Percentiles rank a stretch among this genome's conserved stretches.
Evolutionary conservation across 2,113 vertebrate genomes (phyloP).

Genomic region (Irena cyanogastra): DNA sequence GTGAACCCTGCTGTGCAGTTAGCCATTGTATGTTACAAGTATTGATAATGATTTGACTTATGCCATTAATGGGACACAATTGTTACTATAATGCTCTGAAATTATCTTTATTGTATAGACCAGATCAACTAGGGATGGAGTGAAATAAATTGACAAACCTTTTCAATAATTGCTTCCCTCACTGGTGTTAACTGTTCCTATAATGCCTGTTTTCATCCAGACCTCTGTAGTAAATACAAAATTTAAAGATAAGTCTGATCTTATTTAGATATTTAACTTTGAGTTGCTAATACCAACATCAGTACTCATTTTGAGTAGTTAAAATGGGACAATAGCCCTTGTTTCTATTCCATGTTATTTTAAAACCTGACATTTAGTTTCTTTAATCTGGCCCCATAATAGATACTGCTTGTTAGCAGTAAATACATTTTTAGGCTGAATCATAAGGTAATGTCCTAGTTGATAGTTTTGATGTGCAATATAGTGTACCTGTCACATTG

Average conservation of each 20-base stretch:
- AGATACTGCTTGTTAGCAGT: background rate
- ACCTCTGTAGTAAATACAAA: background rate
- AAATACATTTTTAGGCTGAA: background rate
- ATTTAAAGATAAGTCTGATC: background rate
- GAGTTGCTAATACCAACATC: background rate
- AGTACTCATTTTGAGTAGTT: background rate
- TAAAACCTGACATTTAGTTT: background rate
- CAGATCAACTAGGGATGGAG: background rate
- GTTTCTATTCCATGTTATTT: fast-evolving
- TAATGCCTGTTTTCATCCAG: background rate
- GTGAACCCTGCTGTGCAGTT: background rate
- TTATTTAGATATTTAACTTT: background rate
- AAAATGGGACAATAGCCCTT: background rate
- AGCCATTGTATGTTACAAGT: background rate
- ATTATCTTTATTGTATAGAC: background rate
- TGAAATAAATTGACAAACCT: background rate
- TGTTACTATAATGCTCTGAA: background rate
- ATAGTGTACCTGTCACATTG: background rate
- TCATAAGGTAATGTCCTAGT: background rate
- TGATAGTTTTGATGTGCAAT: background rate
- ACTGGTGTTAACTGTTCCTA: background rate
- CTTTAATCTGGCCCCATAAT: background rate
- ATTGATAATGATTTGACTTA: background rate
- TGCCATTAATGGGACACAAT: background rate
- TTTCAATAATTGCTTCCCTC: background rate